A percentile compares a stretch with the other conserved stretches of the same genome.
Conservation (phyloP, 2,113 vertebrate genomes). For the Phylloscopus trochilus region DNA sequence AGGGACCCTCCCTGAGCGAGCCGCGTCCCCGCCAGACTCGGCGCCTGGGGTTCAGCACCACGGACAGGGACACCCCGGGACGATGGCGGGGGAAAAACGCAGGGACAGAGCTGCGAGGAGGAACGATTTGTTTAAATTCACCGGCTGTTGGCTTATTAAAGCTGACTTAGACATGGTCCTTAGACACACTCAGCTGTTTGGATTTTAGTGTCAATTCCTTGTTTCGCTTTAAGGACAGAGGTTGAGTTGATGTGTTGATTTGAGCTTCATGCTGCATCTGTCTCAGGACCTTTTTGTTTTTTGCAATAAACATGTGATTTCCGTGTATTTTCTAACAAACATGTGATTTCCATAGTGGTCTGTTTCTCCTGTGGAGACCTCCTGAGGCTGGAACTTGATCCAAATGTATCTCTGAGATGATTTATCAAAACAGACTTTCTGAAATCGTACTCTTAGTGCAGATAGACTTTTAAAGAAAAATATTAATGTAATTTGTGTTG, state of each 20-base stretch:
- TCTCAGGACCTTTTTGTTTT: background rate
- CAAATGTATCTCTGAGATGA: background rate
- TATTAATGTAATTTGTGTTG: background rate
- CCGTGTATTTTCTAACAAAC: background rate
- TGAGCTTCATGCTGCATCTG: background rate
- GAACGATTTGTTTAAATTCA: background rate
- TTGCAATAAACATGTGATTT: background rate
- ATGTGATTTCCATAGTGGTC: background rate
- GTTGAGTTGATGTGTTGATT: background rate
- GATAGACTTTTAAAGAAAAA: background rate
- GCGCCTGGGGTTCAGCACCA: background rate
- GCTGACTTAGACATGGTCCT: background rate
- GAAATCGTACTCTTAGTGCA: background rate
- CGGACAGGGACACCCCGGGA: background rate
- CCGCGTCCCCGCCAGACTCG: accelerated
- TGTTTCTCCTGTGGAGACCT: background rate
- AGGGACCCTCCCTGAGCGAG: background rate
- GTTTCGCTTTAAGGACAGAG: accelerated
- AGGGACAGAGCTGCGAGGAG: accelerated
- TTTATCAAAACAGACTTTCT: background rate
- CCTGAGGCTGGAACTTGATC: background rate
- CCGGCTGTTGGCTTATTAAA: background rate
- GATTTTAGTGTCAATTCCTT: background rate
- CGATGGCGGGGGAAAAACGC: accelerated
- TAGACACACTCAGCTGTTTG: background rate